Evolutionary conservation across 2,113 vertebrate species (phyloP), one percentile per base, ranked within the genome.

Genomic region (Rhinoderma darwinii): DNA sequence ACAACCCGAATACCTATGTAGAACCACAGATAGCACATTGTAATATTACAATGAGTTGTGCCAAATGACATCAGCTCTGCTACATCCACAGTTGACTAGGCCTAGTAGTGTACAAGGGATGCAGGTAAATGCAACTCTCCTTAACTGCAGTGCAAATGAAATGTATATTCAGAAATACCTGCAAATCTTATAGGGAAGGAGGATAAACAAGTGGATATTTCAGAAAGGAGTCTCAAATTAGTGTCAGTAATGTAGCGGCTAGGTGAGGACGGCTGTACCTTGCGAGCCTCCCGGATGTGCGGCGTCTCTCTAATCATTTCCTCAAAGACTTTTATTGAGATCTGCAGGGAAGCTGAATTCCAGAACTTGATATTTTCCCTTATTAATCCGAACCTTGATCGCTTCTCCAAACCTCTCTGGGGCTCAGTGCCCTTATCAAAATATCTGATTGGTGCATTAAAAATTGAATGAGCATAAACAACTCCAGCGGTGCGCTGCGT

Each of bases 381-480:
- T 88, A 89, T 87, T 89, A 91, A 89, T 87, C 89, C 50, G 8
- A 93, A 88, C 83, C 91, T 82, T 75, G 88, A 92, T 91, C 83
- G 91, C 82, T 90, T 86, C 89, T 4, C 30, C 27, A 92, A 93
- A 92, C 90, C 92, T 90, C 91, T 86, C 56, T 0, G 68, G 73
- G 92, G 91, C 83, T 91, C 89, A 91, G 86, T 9, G 81, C 88
- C 91, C 84, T 89, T 89, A 91, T 93, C 91, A 91, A 92, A 93
- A 90, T 88, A 89, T 95, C 93, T 93, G 93, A 87, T n/a, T 91
- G 90, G 89, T 91, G 90, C 90, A 91, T 93, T 92, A 94, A 93
- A 94, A 93, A 94, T 88, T 88, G 91, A 95, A 90, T 72, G 88
- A 89, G 88, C 86, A 92, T 92, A 92, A 94, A 94, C 91, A 95